These are phyloP conservation scores for Anastatus disparis DNA, from an alignment of 1,140 invertebrate genomes.

Conservation along the genomic window DNA sequence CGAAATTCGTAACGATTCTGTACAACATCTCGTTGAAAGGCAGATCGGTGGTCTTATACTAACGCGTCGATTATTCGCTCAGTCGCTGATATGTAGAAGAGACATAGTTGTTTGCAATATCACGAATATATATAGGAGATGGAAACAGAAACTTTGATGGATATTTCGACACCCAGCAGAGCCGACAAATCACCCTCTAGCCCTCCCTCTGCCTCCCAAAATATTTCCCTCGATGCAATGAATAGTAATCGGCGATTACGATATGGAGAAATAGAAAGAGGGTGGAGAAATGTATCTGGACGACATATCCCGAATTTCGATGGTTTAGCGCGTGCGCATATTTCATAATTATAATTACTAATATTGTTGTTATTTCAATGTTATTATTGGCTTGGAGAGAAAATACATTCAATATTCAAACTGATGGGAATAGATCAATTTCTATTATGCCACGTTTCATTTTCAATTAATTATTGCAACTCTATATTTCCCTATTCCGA, in stretches of 20 bases:
- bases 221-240: constrained; percentile 35
- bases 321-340: background rate
- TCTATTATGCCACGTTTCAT: constrained; percentile 31
- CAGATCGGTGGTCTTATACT: too few species aligned
- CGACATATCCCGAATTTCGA: constrained; percentile 8
- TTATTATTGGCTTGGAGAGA: constrained; percentile 33
- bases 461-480: constrained; percentile 31
- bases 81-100: too few species aligned
- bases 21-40: too few species aligned
- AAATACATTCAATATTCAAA: constrained; percentile 20
- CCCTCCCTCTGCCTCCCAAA: too few species aligned
- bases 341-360: constrained; percentile 31
- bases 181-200: constrained; percentile 19
- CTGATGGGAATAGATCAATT: background rate
- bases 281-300: too few species aligned
- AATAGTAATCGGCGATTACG: constrained; percentile 38
- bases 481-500: constrained; percentile 17
- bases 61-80: too few species aligned
- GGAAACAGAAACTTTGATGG: too few species aligned
- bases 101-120: too few species aligned
- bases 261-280: too few species aligned
- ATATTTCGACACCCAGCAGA: background rate
- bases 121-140: too few species aligned
- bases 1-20: too few species aligned
- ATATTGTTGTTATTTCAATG: constrained; percentile 20